Conservation (phyloP, 2,113 vertebrate genomes). For the Crotophaga sulcirostris region DNA sequence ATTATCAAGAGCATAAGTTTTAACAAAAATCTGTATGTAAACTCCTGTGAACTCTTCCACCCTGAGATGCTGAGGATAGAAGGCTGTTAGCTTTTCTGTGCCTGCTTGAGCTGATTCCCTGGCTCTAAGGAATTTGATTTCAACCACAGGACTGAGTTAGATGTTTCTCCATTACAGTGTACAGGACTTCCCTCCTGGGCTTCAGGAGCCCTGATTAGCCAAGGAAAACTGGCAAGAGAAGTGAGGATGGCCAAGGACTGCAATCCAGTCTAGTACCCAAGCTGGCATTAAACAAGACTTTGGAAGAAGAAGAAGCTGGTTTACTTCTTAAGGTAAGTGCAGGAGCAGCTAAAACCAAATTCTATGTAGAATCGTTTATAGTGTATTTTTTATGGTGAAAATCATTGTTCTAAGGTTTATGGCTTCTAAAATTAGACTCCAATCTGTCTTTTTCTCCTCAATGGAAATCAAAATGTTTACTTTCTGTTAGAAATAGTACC, state of each 20-base stretch:
- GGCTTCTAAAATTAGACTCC: background rate
- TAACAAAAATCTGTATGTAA: background rate
- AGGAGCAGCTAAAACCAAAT: background rate
- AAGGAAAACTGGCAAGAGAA: background rate
- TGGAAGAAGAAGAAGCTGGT: background rate
- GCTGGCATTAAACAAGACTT: background rate
- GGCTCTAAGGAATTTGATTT: background rate
- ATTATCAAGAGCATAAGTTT: background rate
- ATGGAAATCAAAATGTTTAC: background rate
- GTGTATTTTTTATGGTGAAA: background rate
- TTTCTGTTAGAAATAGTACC: background rate
- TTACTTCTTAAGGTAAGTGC: background rate
- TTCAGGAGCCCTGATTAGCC: background rate
- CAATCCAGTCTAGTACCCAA: background rate
- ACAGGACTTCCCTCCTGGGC: background rate
- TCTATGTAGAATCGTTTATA: background rate
- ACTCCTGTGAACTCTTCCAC: background rate
- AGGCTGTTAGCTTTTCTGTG: rapidly evolving
- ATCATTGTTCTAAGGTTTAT: background rate
- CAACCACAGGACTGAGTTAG: background rate
- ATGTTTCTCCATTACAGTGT: background rate
- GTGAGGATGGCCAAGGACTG: background rate
- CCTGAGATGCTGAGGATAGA: background rate
- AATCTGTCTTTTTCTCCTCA: background rate
- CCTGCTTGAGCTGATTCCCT: background rate